phyloP scores from a whole-genome alignment of 1,140 invertebrate genomes.

The Watersipora subatra region DNA sequence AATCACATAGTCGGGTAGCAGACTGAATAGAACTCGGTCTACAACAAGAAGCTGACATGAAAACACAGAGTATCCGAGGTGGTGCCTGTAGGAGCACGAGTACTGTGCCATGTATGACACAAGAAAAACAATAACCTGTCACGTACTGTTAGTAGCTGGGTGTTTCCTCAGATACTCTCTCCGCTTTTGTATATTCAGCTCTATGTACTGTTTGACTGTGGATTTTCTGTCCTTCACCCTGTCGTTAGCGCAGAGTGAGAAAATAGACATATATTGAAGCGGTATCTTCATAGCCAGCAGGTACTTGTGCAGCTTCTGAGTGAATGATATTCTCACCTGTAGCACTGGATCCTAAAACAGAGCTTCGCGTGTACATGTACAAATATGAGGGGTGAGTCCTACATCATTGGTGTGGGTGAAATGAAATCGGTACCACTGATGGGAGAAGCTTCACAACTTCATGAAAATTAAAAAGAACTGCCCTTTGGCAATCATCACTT shows the following conservation, averaged over 20 bases:
- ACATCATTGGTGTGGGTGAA: too few species aligned
- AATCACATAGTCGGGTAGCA: slow-evolving; percentile 79
- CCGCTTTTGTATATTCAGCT: slow-evolving; percentile 71
- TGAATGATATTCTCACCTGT: slow-evolving; percentile 78
- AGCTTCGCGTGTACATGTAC: neutral
- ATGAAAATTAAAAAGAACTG: too few species aligned
- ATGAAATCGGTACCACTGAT: too few species aligned
- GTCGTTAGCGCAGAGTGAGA: slow-evolving; percentile 71
- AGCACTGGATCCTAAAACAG: neutral
- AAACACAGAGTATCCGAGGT: neutral
- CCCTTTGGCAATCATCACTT: too few species aligned
- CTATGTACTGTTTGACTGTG: slow-evolving; percentile 61
- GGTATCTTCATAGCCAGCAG: slow-evolving; percentile 55
- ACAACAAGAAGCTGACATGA: neutral
- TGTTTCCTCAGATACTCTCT: slow-evolving; percentile 70
- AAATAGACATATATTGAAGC: slow-evolving; percentile 91
- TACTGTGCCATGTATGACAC: neutral
- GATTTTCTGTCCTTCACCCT: slow-evolving; percentile 57
- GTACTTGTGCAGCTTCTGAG: slow-evolving; percentile 80
- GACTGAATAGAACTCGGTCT: slow-evolving; percentile 19
- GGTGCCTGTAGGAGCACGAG: too few species aligned
- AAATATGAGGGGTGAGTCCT: too few species aligned
- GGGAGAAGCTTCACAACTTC: too few species aligned
- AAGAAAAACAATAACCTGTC: too few species aligned
- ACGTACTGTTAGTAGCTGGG: slow-evolving; percentile 18